A percentile compares a stretch with the other conserved stretches of the same genome.
Evolutionary conservation across 2,888 invertebrate genomes (phyloP).

Genomic region (Oxyteleia sp.): DNA sequence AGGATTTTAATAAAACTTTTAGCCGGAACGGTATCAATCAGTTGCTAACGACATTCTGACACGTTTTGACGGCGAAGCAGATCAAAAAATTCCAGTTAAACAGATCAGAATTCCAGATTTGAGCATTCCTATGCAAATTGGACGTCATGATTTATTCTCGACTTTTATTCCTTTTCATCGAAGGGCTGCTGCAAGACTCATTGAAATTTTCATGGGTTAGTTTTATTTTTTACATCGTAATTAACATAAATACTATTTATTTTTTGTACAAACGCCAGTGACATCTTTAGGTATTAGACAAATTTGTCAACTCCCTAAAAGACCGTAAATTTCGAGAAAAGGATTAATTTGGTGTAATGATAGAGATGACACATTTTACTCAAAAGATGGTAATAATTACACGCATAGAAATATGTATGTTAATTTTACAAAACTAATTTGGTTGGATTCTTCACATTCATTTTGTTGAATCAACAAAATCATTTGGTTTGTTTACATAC

Average conservation of each 20-base stretch:
- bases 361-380: too few relatives aligned
- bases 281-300: too few relatives aligned
- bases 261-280: too few relatives aligned
- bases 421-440: too few relatives aligned
- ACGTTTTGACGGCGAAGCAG: conserved; percentile 89
- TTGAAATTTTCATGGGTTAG: conserved; percentile 91
- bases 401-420: too few relatives aligned
- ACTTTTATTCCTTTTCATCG: conserved; percentile 92
- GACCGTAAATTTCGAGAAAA: too few relatives aligned
- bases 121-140: conserved; percentile 89
- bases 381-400: too few relatives aligned
- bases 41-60: conserved; percentile 89
- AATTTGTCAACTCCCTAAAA: too few relatives aligned
- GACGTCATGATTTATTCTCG: conserved; percentile 91
- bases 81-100: conserved; percentile 88
- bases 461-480: too few relatives aligned
- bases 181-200: conserved; percentile 91
- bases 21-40: conserved; percentile 89
- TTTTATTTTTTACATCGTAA: conserved; percentile 34
- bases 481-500: too few relatives aligned
- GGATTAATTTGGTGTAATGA: too few relatives aligned
- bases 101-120: conserved; percentile 91
- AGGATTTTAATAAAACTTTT: conserved; percentile 33
- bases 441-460: too few relatives aligned
- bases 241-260: neutral